Evolutionary conservation across 35 echinoderm and acorn worm genomes (phyloP).

Genomic region (Heliocidaris tuberculata): DNA sequence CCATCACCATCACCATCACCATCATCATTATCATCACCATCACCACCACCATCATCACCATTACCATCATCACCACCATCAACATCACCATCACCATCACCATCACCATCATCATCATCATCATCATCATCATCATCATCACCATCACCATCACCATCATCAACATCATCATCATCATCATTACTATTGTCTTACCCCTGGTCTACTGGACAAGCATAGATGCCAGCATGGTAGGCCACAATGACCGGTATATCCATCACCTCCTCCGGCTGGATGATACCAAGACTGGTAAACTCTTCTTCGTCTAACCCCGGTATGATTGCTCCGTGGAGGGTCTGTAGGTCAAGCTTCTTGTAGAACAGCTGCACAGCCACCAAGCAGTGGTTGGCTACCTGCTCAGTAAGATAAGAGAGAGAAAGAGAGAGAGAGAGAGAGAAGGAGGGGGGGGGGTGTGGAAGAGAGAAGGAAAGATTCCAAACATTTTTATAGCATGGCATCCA

Average conservation of each 20-base stretch:
- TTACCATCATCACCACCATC: neutral
- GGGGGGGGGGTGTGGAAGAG: too few species aligned
- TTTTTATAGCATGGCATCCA: too few species aligned
- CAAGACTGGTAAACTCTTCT: constrained; percentile 71
- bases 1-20: neutral
- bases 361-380: constrained; percentile 77
- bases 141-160: neutral
- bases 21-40: constrained; percentile 39
- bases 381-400: constrained; percentile 75
- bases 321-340: constrained; percentile 67
- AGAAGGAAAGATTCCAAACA: too few species aligned
- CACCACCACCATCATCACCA: neutral
- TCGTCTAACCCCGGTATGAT: constrained; percentile 75
- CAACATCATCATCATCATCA: constrained; percentile 31
- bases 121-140: constrained; percentile 5
- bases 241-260: constrained; percentile 83
- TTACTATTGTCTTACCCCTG: constrained; percentile 71
- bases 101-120: constrained; percentile 20
- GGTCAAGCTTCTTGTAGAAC: constrained; percentile 87
- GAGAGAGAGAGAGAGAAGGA: neutral
- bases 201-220: constrained; percentile 90
- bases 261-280: constrained; percentile 60
- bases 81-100: constrained; percentile 3
- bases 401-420: neutral
- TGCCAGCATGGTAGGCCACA: constrained; percentile 86